Evolutionary conservation across 2,888 invertebrate genomes (phyloP), one percentile per base, ranked within the genome.

Genomic region (Chirona hameri): DNA sequence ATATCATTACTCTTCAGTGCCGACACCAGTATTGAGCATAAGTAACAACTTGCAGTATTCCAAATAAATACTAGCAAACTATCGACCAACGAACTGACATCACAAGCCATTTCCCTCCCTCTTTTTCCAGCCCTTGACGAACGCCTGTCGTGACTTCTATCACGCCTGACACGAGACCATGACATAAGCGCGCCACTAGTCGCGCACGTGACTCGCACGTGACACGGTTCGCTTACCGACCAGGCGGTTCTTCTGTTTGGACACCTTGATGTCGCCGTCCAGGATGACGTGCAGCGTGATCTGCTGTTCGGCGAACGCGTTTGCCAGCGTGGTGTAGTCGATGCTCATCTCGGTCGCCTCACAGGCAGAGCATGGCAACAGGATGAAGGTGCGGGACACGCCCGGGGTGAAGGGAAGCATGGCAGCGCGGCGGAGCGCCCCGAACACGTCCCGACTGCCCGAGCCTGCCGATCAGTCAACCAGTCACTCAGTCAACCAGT

Each of bases 201-300:
- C 24, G 21, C 24, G 18, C 60, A 21, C 29, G 69, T 48, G 52
- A 82, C 1, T 12, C 69, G 21, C 69, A 76, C 72, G 55, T 69
- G 48, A 12, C 52, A 52, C 52, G 18, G 15, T 52, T 52, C 84
- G 87, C 91, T 90, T 87, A 93, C 94, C 95, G 86, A 93, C 95
- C 86, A 95, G 91, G 86, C 93, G 91, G 86, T 93, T 94, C 83
- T 91, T 90, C 84, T 91, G 91, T 88, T 93, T 94, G 81, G 93
- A 92, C 84, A 94, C 90, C 83, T 91, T 91, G 87, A 96, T 95
- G 85, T 94, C 93, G n/a, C 92, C 92, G 86, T 95, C 92, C 91
- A 95, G 94, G 48, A 96, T 88, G 83, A 96, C 92, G 87, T 96
- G 96, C 0, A 96, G 89, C 7, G 92, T 93, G 83, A 94, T 92